phyloP scores from a whole-genome alignment of 2,888 invertebrate genomes.

The Lymantria monacha region DNA sequence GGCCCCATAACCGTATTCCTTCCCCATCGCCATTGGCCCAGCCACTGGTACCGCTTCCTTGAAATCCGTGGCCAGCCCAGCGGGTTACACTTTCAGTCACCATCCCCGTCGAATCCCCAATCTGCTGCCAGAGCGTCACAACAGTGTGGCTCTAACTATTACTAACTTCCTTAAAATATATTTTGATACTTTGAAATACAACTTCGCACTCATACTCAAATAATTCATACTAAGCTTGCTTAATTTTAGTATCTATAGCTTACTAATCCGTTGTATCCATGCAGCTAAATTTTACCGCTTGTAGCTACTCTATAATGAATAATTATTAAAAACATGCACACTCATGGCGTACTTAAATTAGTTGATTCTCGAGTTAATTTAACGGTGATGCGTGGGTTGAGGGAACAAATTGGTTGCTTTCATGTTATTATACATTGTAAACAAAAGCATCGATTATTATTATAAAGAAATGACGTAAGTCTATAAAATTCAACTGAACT shows the following conservation, averaged over 20 bases:
- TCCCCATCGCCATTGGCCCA: too few relatives aligned
- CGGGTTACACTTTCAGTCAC: too few relatives aligned
- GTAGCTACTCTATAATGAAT: background rate
- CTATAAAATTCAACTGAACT: too few relatives aligned
- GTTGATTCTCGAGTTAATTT: conserved; percentile 40
- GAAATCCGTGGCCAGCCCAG: too few relatives aligned
- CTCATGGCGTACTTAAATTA: conserved; percentile 26
- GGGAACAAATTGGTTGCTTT: conserved; percentile 39
- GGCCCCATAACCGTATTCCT: too few relatives aligned
- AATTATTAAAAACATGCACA: conserved; percentile 15
- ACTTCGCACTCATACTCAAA: background rate
- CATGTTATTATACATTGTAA: conserved; percentile 33
- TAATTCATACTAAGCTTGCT: background rate
- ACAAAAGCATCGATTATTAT: conserved; percentile 33
- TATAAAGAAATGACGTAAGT: background rate
- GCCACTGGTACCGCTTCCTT: too few relatives aligned
- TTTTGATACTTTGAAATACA: too few relatives aligned
- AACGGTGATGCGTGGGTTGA: conserved; percentile 20
- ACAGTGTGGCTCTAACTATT: too few relatives aligned
- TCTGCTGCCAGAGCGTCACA: too few relatives aligned
- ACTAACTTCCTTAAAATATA: too few relatives aligned
- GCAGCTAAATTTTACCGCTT: background rate
- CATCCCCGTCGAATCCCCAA: too few relatives aligned
- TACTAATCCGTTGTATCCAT: background rate
- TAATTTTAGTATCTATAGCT: background rate